Base-by-base conservation (phyloP, 2,888 invertebrate species). In the Masnerella sp. region DNA sequence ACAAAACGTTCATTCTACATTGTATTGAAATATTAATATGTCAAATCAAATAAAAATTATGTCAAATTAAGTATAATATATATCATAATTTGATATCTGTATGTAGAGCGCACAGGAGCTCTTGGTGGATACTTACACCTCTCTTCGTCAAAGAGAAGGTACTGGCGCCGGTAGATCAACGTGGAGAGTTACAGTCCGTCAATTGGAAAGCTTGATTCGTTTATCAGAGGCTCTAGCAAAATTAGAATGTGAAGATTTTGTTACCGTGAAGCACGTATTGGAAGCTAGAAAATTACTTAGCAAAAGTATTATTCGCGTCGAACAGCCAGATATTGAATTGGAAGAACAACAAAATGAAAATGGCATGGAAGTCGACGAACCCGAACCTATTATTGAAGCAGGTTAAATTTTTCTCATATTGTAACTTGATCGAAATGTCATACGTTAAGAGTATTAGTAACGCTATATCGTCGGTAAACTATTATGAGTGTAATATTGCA, bases 151-250 rank as follows among this genome's bases (percentile, higher is more conserved):
- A 82, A 90, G 96, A 1, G 99, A 98, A 87, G 92, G 93, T 2
- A 90, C 91, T 7, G 90, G 90, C 0, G 85, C 90, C 0, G 91
- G 92, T 0, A 93, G 91, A 85, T 94, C 92, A 52, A 93, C 97
- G 0, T 99, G 98, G 97, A 90, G 98, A 56, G 97, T 99, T 78
- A 99, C 99, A 0, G 99, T 99, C 14, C 91, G 99, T 0, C 99
- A 99, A 85, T 88, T 98, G 72, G 97, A 98, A 88, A 96, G 96
- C 81, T 94, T 99, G 92, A 93, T 99, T 82, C 94, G 99, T 8
- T 90, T 99, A 17, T 95, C 98, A 0, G 99, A 99, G 89, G 98
- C 95, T 18, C 93, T 98, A 91, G 98, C 99, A 52, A 93, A 97
- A 88, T 92, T 99, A 91, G 95, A 98, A 88, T 99, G 98, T 88